These are phyloP conservation scores for Prionailurus viverrinus DNA, from an alignment of 2,113 vertebrate species.

Conservation along the genomic window DNA sequence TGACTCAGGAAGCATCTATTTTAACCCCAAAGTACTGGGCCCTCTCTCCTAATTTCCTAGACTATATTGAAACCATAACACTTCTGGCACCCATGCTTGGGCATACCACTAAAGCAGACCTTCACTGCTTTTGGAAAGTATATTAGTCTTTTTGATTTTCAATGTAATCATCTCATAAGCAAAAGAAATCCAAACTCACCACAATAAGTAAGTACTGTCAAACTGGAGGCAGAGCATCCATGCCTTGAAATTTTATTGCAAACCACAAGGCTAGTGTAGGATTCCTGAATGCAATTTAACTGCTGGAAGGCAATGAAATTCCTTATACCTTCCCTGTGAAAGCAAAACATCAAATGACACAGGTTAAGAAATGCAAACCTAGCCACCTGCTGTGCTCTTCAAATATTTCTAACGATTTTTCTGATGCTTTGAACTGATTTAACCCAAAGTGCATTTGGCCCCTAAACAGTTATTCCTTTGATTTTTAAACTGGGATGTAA, in stretches of 20 bases:
- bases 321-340: neutral
- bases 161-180: neutral
- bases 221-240: neutral
- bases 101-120: neutral
- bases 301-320: constrained; percentile 35
- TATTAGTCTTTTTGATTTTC: neutral
- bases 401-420: constrained; percentile 71
- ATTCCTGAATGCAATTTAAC: constrained; percentile 2
- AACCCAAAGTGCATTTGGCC: constrained; percentile 62
- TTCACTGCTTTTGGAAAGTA: neutral
- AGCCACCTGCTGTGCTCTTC: constrained; percentile 59
- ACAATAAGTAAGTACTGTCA: neutral
- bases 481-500: constrained; percentile 72
- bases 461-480: constrained; percentile 72
- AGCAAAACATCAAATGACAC: constrained; percentile 70
- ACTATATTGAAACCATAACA: neutral
- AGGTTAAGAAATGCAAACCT: constrained; percentile 70
- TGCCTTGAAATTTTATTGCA: constrained; percentile 10
- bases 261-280: constrained; percentile 4
- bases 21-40: neutral
- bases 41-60: neutral
- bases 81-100: neutral
- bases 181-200: neutral
- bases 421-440: constrained; percentile 76
- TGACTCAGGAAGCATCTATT: neutral